Percentiles rank a stretch among this genome's conserved stretches.
phyloP scores from a whole-genome alignment of 2,113 vertebrate genomes.

The Menura novaehollandiae region DNA sequence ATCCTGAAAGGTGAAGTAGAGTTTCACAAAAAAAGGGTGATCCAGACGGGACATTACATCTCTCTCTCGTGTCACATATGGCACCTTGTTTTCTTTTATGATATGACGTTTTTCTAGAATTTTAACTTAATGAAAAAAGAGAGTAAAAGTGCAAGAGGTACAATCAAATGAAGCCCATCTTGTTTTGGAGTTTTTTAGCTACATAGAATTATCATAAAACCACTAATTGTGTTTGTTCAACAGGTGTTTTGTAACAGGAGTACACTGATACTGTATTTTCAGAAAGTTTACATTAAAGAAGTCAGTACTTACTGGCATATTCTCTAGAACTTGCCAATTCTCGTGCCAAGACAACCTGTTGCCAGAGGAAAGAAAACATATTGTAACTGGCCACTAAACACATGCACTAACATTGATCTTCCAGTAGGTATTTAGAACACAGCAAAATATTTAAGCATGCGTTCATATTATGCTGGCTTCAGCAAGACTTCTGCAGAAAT shows the following conservation, averaged over 20 bases:
- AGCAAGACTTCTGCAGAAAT: not conserved
- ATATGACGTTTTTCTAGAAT: constrained; percentile 99
- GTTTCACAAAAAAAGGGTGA: constrained; percentile 97
- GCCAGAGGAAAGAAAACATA: not conserved
- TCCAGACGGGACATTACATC: constrained; percentile 97
- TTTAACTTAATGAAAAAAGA: constrained; percentile 83
- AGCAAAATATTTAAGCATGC: not conserved
- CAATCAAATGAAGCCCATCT: not conserved
- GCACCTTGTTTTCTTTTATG: constrained; percentile 98
- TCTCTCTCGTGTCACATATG: constrained; percentile 95
- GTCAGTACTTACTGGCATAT: constrained; percentile 91
- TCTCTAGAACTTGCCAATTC: constrained; percentile 92
- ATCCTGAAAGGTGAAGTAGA: constrained; percentile 99
- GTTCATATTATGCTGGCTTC: not conserved
- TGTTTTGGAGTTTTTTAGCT: not conserved
- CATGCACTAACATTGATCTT: not conserved
- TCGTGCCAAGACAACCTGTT: constrained; percentile 94
- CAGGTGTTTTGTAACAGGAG: not conserved
- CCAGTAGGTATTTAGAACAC: not conserved
- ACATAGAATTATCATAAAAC: not conserved
- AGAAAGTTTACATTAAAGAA: not conserved
- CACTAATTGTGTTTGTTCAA: not conserved
- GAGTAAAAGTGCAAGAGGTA: not conserved
- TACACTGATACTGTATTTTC: not conserved
- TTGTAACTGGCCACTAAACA: not conserved